Evolutionary conservation across 2,797 vertebrate genomes (phyloP), one percentile per base, ranked within the genome.

Genomic region (Acanthis flammea): DNA sequence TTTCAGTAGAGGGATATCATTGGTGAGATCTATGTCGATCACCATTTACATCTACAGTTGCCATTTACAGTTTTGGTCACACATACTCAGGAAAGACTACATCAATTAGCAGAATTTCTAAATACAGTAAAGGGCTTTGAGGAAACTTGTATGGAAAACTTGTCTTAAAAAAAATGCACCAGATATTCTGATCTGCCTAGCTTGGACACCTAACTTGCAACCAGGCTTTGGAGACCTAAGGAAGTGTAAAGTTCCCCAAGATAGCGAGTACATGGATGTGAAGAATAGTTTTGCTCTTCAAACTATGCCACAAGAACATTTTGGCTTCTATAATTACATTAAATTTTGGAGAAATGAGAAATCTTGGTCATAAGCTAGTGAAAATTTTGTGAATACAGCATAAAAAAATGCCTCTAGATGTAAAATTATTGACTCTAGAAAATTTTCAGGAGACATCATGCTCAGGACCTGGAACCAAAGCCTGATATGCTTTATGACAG

Each of bases 281-380:
- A 84, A 72, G 19, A 63, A 58, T 4, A 58, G 9, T 41, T 67
- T 82, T 79, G 2, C 4, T 76, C n/a, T 75, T 68, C 37, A 44
- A 72, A 60, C 12, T 44, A 25, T 1, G 1, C 6, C 23, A 62
- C 0, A 0, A 55, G 25, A 66, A 62, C 7, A 57, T 1, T 58
- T 47, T 60, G 5, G 0, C 16, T 84, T 80, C 55, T 33, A 8
- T n/a, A 65, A 55, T 37, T 50, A 25, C 4, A 24, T 45, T 37
- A 63, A 28, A n/a, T 58, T 44, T 76, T 73, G 10, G 30, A 61
- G 17, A 62, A 65, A 14, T 55, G 30, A 61, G 19, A 62, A 65
- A 14, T 55, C 19, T 51, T 60, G 23, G 16, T 65, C 15, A 80
- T n/a, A 80, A 77, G 4, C 18, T 27, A 57, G 12, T 21, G 12